These are phyloP conservation scores for Amitus sp. DNA, from an alignment of 2,888 invertebrate species.

Conservation along the genomic window DNA sequence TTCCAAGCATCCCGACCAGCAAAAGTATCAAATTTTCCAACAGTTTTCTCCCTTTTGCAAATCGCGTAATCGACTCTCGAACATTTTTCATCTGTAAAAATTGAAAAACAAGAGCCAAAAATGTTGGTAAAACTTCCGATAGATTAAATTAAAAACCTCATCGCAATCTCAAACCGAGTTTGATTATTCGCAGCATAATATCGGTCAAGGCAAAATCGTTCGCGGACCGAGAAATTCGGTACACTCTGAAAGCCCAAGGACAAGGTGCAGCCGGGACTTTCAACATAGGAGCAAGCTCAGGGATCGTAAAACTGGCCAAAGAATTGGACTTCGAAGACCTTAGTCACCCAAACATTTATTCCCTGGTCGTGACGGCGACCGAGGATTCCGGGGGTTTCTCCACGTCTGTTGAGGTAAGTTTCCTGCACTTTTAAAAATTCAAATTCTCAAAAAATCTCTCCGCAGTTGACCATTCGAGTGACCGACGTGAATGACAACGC, in stretches of 20 bases:
- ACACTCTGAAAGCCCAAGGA: conserved; percentile 92
- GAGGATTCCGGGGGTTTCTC: conserved; percentile 98
- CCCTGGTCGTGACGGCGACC: conserved; percentile 91
- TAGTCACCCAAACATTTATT: conserved; percentile 92
- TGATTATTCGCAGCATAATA: conserved; percentile 86
- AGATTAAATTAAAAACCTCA: too few relatives aligned
- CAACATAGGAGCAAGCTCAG: conserved; percentile 93
- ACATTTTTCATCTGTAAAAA: too few relatives aligned
- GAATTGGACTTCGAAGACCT: conserved; percentile 97
- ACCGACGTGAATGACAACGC: conserved; percentile 98
- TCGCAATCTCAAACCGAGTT: too few relatives aligned
- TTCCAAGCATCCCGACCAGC: too few relatives aligned
- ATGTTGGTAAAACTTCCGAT: too few relatives aligned
- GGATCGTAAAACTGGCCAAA: conserved; percentile 94
- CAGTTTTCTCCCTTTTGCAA: too few relatives aligned
- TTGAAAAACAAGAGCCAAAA: too few relatives aligned
- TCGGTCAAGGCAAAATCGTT: conserved; percentile 98
- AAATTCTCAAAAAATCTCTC: not conserved
- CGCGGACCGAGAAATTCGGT: conserved; percentile 95
- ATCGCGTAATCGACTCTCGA: too few relatives aligned
- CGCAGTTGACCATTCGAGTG: conserved; percentile 89
- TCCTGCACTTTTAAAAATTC: not conserved
- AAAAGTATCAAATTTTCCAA: too few relatives aligned
- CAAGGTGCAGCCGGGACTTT: conserved; percentile 93
- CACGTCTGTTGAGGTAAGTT: conserved; percentile 87